Evolutionary conservation across 1,140 invertebrate species (phyloP).

Genomic region (Homalodisca vitripennis): DNA sequence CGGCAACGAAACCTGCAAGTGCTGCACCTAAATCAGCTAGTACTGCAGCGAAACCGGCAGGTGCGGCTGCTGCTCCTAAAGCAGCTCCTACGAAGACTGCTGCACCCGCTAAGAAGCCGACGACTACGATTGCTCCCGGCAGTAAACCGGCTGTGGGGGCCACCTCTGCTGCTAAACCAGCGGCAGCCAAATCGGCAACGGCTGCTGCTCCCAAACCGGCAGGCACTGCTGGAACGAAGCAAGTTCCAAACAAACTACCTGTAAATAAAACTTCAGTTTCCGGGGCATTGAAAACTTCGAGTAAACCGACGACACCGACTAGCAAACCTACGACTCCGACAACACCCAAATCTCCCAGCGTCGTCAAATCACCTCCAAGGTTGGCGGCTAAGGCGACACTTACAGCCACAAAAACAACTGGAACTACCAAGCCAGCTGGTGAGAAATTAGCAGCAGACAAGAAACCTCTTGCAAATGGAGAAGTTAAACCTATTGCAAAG

Average conservation of each 20-base stretch:
- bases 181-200: not conserved
- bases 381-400: not conserved
- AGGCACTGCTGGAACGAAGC: not conserved
- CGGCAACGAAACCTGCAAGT: constrained; percentile 10
- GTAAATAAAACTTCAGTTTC: not conserved
- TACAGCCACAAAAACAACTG: not conserved
- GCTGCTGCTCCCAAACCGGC: constrained; percentile 8
- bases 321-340: constrained; percentile 33
- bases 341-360: constrained; percentile 12
- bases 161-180: constrained; percentile 28
- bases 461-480: constrained; percentile 22
- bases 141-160: constrained; percentile 26
- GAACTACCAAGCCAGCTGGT: not conserved
- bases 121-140: constrained; percentile 24
- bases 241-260: constrained; percentile 5
- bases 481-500: not conserved
- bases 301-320: constrained; percentile 14
- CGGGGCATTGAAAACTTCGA: not conserved
- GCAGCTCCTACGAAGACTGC: constrained; percentile 11
- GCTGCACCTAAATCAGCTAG: constrained; percentile 26
- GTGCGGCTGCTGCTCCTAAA: constrained; percentile 15
- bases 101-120: constrained; percentile 19
- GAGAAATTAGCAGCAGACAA: constrained; percentile 13
- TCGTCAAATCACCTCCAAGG: constrained; percentile 11
- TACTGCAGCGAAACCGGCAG: constrained; percentile 25